Base-by-base conservation (phyloP, 2,113 vertebrate genomes). In the Chitala chitala region DNA sequence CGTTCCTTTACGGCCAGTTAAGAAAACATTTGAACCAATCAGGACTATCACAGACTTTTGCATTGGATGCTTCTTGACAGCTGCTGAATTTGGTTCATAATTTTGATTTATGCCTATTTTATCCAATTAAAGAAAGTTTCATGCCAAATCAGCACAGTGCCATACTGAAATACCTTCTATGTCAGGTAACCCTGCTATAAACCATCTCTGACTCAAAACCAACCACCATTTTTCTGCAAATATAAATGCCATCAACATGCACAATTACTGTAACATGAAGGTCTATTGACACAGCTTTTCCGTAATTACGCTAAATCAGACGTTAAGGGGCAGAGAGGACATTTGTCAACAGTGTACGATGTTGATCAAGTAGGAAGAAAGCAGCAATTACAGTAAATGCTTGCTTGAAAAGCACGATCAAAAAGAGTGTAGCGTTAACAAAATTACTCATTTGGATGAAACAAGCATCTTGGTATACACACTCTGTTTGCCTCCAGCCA, bases 331-430 rank as follows among this genome's bases (percentile, higher is more conserved):
- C 74, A 74, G 68, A 56, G 64, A 75, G 76, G 65, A 76, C 81
- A 73, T 82, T 81, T 81, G 78, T 79, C 78, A 86, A 76, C 80
- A 80, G 58, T 75, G 69, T 29, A 64, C 68, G 81, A 76, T 76
- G 75, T 80, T 77, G 78, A 72, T 78, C 78, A 78, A 65, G 71
- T 59, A 63, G 71, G 72, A 75, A 71, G 68, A 78, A 77, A 79
- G 75, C 72, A 68, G 64, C 78, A 77, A 74, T 78, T 80, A 80
- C 75, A 73, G 59, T 74, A 76, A 85, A 79, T 78, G 74, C 63
- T 79, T 83, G 74, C 76, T 77, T 76, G 76, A 84, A 81, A 85
- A 81, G 77, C 61, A 56, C 58, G 78, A 83, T 84, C 83, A 80
- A 84, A 82, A 84, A 83, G 71, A 75, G 69, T 61, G 58, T 73